A percentile compares a stretch with the other conserved stretches of the same genome.
Evolutionary conservation across 2,113 vertebrate genomes (phyloP).

Genomic region (Calcarius ornatus): DNA sequence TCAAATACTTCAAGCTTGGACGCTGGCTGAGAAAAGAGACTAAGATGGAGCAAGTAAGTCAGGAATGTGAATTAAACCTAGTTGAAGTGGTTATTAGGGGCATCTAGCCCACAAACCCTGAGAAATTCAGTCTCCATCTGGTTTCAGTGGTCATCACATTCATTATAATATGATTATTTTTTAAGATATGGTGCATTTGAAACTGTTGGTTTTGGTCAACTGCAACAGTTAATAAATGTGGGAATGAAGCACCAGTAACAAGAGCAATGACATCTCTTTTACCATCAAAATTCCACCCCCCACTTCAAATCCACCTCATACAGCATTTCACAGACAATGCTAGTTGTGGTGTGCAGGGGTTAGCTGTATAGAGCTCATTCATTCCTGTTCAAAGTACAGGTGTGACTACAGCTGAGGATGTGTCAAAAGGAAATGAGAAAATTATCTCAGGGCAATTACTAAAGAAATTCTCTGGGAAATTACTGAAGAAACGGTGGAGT

Average conservation of each 20-base stretch:
- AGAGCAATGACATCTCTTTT: neutral
- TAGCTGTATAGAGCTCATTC: neutral
- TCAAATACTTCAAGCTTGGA: neutral
- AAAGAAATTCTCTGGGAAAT: conserved; percentile 3
- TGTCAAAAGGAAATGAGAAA: conserved; percentile 5
- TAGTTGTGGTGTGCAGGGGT: neutral
- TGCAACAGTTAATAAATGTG: neutral
- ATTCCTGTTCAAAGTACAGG: neutral
- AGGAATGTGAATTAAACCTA: neutral
- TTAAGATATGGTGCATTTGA: neutral
- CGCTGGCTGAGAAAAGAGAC: neutral
- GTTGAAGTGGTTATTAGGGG: neutral
- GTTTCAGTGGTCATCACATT: neutral
- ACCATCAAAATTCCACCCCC: neutral
- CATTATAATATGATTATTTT: neutral
- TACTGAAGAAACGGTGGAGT: neutral
- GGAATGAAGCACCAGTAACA: neutral
- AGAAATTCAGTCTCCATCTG: neutral
- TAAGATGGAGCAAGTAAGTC: neutral
- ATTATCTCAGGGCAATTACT: neutral
- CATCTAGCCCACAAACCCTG: neutral
- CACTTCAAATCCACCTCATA: neutral
- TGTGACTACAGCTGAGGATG: neutral
- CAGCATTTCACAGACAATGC: neutral
- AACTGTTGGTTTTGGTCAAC: neutral